Evolutionary conservation across 2,797 vertebrate species (phyloP).

Genomic region (Linurgus olivaceus): DNA sequence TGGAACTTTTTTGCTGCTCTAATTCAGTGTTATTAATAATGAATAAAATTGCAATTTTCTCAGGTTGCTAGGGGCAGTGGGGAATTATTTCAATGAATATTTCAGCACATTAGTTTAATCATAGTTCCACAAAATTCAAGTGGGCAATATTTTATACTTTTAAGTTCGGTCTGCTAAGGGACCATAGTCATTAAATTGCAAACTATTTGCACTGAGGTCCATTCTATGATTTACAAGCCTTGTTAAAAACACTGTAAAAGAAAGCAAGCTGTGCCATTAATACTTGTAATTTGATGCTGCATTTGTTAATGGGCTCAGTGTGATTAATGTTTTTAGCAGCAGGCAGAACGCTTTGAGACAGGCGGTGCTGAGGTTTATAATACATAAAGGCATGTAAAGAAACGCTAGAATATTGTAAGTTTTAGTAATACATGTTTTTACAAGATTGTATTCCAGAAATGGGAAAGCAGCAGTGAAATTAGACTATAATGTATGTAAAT

Average conservation of each 20-base stretch:
- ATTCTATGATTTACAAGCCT: constrained; percentile 95
- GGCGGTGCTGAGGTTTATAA: constrained; percentile 53
- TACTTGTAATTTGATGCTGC: constrained; percentile 92
- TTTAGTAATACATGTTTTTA: constrained; percentile 32
- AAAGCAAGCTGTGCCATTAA: constrained; percentile 90
- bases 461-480: constrained; percentile 15
- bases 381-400: constrained; percentile 38
- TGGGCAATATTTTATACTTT: constrained; percentile 89
- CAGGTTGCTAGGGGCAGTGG: constrained; percentile 88
- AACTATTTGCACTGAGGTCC: constrained; percentile 87
- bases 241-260: constrained; percentile 93
- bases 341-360: constrained; percentile 69
- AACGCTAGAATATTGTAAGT: not conserved
- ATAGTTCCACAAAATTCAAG: constrained; percentile 86
- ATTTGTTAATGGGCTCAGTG: constrained; percentile 88
- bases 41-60: constrained; percentile 98
- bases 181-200: constrained; percentile 91
- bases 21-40: constrained; percentile 99
- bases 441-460: not conserved
- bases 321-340: constrained; percentile 86
- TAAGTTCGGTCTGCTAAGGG: constrained; percentile 85
- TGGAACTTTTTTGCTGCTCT: constrained; percentile 85
- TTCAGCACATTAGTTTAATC: constrained; percentile 99
- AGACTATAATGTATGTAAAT: constrained; percentile 12
- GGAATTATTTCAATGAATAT: constrained; percentile 99